These are phyloP conservation scores for Manacus vitellinus DNA, from an alignment of 2,113 vertebrate species.

Conservation along the genomic window DNA sequence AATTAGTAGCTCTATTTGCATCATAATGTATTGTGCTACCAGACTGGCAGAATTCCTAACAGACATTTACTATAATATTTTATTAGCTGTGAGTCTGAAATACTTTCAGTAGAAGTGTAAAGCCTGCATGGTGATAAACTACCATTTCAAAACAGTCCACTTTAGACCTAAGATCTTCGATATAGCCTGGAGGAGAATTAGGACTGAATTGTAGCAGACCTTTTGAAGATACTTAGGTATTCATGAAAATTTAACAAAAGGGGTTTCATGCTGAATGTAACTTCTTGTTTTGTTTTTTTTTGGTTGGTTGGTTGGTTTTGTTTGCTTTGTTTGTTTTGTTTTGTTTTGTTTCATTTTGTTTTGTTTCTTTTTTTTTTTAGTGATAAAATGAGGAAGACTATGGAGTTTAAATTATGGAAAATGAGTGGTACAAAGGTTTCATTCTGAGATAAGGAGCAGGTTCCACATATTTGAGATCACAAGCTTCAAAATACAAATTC, in stretches of 20 bases:
- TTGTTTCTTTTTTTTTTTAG: neutral
- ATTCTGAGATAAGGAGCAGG: neutral
- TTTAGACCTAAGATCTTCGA: neutral
- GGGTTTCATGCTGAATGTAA: neutral
- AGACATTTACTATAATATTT: conserved; percentile 16
- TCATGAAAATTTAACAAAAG: neutral
- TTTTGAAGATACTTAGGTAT: neutral
- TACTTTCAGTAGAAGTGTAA: neutral
- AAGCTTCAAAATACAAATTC: neutral
- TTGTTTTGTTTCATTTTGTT: too few relatives aligned
- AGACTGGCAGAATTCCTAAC: conserved; percentile 44
- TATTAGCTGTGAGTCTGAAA: neutral
- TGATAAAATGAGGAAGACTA: neutral
- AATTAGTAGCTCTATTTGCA: conserved; percentile 50
- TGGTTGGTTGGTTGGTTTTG: neutral
- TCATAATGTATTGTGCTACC: conserved; percentile 27
- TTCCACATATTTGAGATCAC: neutral
- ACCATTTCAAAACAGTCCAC: conserved; percentile 5
- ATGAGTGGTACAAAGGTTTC: neutral
- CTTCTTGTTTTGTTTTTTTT: rapidly evolving
- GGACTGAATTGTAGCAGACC: neutral
- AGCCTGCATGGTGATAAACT: neutral
- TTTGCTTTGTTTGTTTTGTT: rapidly evolving
- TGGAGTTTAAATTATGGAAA: neutral
- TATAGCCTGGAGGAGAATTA: neutral